Conservation (phyloP, 2,113 vertebrate genomes). For the Elachura formosa region DNA sequence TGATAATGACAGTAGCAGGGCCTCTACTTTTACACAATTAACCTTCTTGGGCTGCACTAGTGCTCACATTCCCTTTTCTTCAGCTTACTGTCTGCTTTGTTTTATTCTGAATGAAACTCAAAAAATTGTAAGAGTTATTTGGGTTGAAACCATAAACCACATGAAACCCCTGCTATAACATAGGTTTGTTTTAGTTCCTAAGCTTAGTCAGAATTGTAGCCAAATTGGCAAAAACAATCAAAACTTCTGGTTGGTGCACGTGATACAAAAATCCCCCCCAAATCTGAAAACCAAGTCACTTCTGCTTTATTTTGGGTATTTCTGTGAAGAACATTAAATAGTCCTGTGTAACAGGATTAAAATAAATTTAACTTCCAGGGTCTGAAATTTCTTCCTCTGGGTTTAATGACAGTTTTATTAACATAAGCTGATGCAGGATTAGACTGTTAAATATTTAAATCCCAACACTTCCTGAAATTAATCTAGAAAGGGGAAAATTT, state of each 20-base stretch:
- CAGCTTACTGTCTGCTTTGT: neutral
- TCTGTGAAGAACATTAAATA: constrained; percentile 20
- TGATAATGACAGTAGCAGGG: neutral
- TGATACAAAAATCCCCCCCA: neutral
- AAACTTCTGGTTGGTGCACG: neutral
- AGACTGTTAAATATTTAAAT: constrained; percentile 38
- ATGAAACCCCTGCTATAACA: neutral
- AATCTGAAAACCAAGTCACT: neutral
- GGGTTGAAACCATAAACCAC: neutral
- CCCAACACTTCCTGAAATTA: constrained; percentile 33
- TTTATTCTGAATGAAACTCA: neutral
- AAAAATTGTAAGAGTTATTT: neutral
- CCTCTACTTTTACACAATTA: neutral
- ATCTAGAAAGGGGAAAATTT: neutral
- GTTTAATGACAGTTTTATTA: constrained; percentile 49
- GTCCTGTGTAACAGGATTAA: constrained; percentile 39
- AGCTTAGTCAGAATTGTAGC: neutral
- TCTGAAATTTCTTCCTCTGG: neutral
- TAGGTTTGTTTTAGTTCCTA: neutral
- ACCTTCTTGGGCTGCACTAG: neutral
- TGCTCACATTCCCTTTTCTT: neutral
- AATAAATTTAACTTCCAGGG: constrained; percentile 25
- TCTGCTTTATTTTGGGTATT: neutral
- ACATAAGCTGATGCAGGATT: constrained; percentile 49
- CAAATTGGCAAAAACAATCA: neutral